Evolutionary conservation across 2,797 vertebrate species (phyloP), one percentile per base, ranked within the genome.

Genomic region (Spondyliosoma cantharus): DNA sequence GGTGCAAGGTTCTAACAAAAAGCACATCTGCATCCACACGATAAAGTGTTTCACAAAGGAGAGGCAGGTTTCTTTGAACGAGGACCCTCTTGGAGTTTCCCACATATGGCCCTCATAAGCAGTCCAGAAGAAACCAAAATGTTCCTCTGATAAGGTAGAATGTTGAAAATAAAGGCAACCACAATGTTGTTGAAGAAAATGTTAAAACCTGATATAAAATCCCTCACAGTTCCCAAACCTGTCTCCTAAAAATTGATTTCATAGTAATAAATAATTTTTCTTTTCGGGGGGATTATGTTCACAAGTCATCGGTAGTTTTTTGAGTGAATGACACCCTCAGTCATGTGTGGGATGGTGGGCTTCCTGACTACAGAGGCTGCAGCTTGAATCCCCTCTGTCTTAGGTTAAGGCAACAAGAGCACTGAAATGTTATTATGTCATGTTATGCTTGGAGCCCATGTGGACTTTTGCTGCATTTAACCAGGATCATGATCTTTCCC

Each of bases 1-100:
- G 95, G 93, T 93, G 89, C 91, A 93, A 75, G 87, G 81, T 86
- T 94, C 92, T 92, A 95, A 94, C 93, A 96, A 96, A 96, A 94
- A 90, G 91, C 91, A 94, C 94, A 94, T 94, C 95, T 94, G 95
- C 94, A 95, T 93, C 94, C 92, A 92, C 77, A 93, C 80, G 84
- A 94, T 93, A 94, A 91, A 90, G 70, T 75, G 84, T 84, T 90
- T 90, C 87, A 96, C 80, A 95, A 95, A 96, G 92, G 91, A 91
- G 92, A 94, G 24, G 42, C 89, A 90, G 88, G 62, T 76, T 83
- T 90, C 94, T 93, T 92, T 93, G 86, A 93, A 93, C 87, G 71
- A 70, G 88, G 87, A 90, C 77, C 86, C 81, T 88, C 86, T 82
- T 83, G 74, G 46, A 80, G 83, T 90, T 86, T 88, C 86, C 85